Base-by-base conservation (phyloP, 2,113 vertebrate genomes). In the Alectura lathami region DNA sequence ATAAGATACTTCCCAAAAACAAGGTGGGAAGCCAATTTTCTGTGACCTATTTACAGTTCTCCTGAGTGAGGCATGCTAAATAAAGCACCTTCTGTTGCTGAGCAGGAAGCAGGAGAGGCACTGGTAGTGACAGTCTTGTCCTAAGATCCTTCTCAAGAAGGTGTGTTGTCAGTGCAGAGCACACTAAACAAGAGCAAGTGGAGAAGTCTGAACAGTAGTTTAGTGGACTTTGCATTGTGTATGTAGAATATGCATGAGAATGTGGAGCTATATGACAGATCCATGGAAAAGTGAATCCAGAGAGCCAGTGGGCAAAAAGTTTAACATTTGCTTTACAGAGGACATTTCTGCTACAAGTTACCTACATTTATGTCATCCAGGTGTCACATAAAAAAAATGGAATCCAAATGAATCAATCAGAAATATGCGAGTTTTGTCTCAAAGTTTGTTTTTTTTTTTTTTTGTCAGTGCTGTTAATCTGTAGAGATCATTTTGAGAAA, bases 51-150 rank as follows among this genome's bases (percentile, higher is more conserved):
- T 96, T 94, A 85, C 64, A 88, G 43, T 53, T 92, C 26, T 45
- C 20, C 30, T 78, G 82, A 86, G 92, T 77, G 42, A 93, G 38
- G 11, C 27, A 50, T 89, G 89, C 81, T 95, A 91, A 93, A 90
- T 90, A 90, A 94, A 96, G 69, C 32, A 53, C 22, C 8, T 83
- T 91, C 69, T 82, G 93, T 90, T 94, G 83, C 82, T 96, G 93
- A 73, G 57, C 45, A 45, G 69, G 53, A 90, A 93, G 76, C 69
- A 72, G 83, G 53, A 91, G 30, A 53, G 77, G 53, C 47, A 50
- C 1, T 85, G 47, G 17, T 54, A 72, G 50, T 63, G 91, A 47
- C 34, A 45, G 27, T 40, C 51, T 27, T 91, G 47, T 88, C 76
- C 40, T 77, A 86, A 27, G 36, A 90, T 72, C 27, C 53, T 50